These are phyloP conservation scores for Triplophysa siluroides DNA, from an alignment of 2,113 vertebrate genomes.

Conservation along the genomic window DNA sequence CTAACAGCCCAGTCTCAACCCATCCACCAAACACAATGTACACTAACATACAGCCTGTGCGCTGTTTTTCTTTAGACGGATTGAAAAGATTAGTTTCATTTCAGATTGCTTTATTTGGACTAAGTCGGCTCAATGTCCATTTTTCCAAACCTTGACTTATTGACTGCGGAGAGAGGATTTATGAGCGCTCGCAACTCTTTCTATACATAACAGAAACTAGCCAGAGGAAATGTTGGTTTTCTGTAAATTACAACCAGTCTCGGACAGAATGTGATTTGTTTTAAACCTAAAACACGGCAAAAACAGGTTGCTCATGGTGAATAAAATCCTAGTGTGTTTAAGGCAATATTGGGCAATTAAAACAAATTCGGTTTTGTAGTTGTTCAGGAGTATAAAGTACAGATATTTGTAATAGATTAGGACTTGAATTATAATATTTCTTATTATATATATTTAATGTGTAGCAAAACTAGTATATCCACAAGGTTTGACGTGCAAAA, in stretches of 20 bases:
- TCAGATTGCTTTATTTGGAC: slow-evolving; percentile 48
- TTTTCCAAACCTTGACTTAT: slow-evolving; percentile 34
- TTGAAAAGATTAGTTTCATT: slow-evolving; percentile 46
- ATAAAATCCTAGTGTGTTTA: background rate
- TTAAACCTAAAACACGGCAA: slow-evolving; percentile 7
- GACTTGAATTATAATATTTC: slow-evolving; percentile 1
- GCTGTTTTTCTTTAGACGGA: slow-evolving; percentile 33
- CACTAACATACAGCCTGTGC: slow-evolving; percentile 28
- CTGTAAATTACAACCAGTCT: slow-evolving; percentile 20
- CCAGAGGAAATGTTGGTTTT: slow-evolving; percentile 18
- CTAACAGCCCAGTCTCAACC: slow-evolving; percentile 27
- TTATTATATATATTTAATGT: background rate
- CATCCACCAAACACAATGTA: slow-evolving; percentile 34
- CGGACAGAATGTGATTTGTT: slow-evolving; percentile 18
- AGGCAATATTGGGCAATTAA: background rate
- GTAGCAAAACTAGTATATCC: slow-evolving; percentile 8
- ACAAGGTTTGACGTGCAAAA: background rate
- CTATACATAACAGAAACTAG: background rate
- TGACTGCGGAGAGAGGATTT: slow-evolving; percentile 25
- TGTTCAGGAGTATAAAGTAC: background rate
- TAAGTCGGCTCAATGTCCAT: slow-evolving; percentile 22
- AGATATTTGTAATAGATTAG: background rate
- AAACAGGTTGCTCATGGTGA: background rate
- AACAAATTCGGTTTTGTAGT: background rate
- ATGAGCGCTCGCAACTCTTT: slow-evolving; percentile 19